Evolutionary conservation across 2,113 vertebrate genomes (phyloP).

Genomic region (Mastomys natalensis): DNA sequence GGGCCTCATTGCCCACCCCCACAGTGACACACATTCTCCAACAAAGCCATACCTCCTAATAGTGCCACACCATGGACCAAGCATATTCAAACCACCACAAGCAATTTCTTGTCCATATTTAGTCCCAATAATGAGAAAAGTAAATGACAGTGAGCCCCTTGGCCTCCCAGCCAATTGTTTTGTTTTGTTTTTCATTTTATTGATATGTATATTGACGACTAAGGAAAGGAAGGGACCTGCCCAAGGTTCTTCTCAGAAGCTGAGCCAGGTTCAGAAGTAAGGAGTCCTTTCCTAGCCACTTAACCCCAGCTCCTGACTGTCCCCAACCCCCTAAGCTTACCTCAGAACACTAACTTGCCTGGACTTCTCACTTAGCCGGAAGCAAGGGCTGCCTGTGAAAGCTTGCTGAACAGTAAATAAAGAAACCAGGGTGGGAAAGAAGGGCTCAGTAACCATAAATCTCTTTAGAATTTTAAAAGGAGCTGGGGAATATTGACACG

Average conservation of each 20-base stretch:
- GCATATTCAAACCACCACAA: too few species aligned
- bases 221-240: background rate
- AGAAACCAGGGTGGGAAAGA: background rate
- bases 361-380: background rate
- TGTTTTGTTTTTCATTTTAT: background rate
- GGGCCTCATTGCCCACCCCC: too few species aligned
- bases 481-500: conserved; percentile 71
- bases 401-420: background rate
- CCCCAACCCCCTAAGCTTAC: background rate
- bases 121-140: background rate
- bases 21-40: too few species aligned
- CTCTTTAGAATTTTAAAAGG: conserved; percentile 70
- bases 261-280: background rate
- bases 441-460: conserved; percentile 9
- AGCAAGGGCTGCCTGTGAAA: background rate
- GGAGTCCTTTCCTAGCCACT: background rate
- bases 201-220: background rate
- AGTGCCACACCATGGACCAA: too few species aligned
- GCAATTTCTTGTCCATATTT: background rate
- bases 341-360: background rate
- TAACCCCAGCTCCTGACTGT: background rate
- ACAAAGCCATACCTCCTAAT: too few species aligned
- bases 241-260: background rate
- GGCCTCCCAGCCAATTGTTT: background rate
- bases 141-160: background rate